A percentile compares a stretch with the other conserved stretches of the same genome.
Conservation (phyloP, 2,797 vertebrate genomes). For the Oreochromis mossambicus region DNA sequence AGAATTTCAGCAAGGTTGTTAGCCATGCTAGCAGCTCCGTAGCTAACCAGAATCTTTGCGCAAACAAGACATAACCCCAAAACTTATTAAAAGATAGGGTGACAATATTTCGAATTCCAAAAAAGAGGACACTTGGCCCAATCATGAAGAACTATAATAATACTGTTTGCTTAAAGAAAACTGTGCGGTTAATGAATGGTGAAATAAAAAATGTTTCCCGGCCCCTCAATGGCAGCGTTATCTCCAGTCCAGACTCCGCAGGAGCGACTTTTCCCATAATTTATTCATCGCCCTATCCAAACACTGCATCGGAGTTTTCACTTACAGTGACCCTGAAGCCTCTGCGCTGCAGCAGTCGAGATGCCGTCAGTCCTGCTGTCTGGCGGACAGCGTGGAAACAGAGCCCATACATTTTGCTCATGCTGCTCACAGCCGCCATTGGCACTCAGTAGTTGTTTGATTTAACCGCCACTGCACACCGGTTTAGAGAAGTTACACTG, state of each 20-base stretch:
- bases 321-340: constrained; percentile 71
- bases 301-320: neutral
- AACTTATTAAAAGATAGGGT: neutral
- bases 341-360: constrained; percentile 56
- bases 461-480: neutral
- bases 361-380: constrained; percentile 36
- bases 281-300: too few species aligned
- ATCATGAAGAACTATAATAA: neutral
- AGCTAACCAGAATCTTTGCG: neutral
- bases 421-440: constrained; percentile 39
- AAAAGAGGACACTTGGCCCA: neutral
- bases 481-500: neutral
- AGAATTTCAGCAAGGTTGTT: neutral
- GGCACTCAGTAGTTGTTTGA: neutral
- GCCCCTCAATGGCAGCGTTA: neutral
- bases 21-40: neutral
- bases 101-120: neutral
- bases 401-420: constrained; percentile 61
- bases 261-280: neutral
- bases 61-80: neutral
- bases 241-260: neutral
- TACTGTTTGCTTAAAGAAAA: neutral
- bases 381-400: constrained; percentile 58
- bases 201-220: neutral
- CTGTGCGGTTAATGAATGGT: accelerated